Percentiles rank a stretch among this genome's conserved stretches.
phyloP scores from a whole-genome alignment of 2,888 invertebrate genomes.

The Scaptomyza flava region DNA sequence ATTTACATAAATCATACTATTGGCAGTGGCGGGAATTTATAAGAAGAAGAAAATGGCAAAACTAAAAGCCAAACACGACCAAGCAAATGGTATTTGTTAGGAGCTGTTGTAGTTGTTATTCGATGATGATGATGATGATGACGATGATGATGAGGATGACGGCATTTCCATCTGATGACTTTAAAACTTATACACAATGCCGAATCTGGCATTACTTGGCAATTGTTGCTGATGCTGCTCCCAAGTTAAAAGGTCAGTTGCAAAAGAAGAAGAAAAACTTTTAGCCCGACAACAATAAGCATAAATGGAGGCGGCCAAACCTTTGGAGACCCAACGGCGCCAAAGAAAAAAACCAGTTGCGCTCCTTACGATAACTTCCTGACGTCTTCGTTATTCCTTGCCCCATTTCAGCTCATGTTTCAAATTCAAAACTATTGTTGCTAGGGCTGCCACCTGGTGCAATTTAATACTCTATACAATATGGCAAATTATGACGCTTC shows the following conservation, averaged over 20 bases:
- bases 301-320: conserved; percentile 37
- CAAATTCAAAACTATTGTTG: conserved; percentile 45
- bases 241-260: conserved; percentile 68
- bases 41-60: conserved; percentile 33
- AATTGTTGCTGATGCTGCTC: conserved; percentile 44
- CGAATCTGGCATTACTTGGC: conserved; percentile 50
- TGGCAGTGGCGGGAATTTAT: conserved; percentile 49
- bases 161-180: conserved; percentile 47
- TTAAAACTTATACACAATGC: conserved; percentile 45
- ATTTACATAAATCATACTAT: conserved; percentile 73
- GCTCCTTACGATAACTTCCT: conserved; percentile 62
- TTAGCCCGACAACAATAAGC: conserved; percentile 55
- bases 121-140: conserved; percentile 26
- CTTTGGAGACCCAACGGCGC: conserved; percentile 27
- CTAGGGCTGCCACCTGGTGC: conserved; percentile 13
- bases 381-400: conserved; percentile 52
- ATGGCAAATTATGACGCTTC: conserved; percentile 74
- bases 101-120: too few species aligned
- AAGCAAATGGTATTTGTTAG: conserved; percentile 3
- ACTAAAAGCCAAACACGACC: conserved; percentile 46
- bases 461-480: conserved; percentile 58
- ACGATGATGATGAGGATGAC: conserved; percentile 40
- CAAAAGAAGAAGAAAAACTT: conserved; percentile 26
- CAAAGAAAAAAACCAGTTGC: conserved; percentile 62
- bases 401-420: conserved; percentile 30